Base-by-base conservation (phyloP, 2,888 invertebrate species). In the Seira sanloemensis region DNA sequence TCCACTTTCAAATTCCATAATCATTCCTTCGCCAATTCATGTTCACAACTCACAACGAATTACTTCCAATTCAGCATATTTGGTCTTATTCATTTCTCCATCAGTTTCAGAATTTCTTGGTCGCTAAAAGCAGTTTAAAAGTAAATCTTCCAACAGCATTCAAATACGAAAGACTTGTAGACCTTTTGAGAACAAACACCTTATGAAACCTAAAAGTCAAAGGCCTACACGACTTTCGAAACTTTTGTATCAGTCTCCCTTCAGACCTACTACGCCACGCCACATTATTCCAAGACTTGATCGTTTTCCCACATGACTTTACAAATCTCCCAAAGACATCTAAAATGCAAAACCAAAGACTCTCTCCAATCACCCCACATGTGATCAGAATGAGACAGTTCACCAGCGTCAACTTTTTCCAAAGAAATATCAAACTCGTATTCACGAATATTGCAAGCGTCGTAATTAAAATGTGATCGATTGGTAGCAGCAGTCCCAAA, bases 211-310 rank as follows among this genome's bases (percentile, higher is more conserved):
- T 12, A 12, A 37, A 12, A 7, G 37, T 12, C 12, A 37, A 12
- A 7, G 37, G 37, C 37, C 37, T 4, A 37, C 37, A 37, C 4
- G 37, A 37, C 37, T 12, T 37, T 12, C 37, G 5, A 12, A 37
- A 37, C 12, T 12, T 37, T 37, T 12, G 4, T 12, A 37, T 37
- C 5, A 7, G 12, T 12, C 4, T 37, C 5, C 4, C 5, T 37
- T 37, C 37, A 4, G 4, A 4, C 12, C 37, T 37, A 12, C 5
- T 37, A 7, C 12, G 37, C 37, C 37, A 37, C 37, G 37, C 37
- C 12, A 7, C 5, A 46, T 89, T 78, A 18, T 84, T 76, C 50
- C 50, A 50, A 7, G 50, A 50, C 2, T 50, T 16, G 2, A 12
- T 50, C 2, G 50, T 50, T 12, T 50, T 50, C 50, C 12, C 12